Conservation (phyloP, 2,797 vertebrate species). For the Gambelia wislizenii region DNA sequence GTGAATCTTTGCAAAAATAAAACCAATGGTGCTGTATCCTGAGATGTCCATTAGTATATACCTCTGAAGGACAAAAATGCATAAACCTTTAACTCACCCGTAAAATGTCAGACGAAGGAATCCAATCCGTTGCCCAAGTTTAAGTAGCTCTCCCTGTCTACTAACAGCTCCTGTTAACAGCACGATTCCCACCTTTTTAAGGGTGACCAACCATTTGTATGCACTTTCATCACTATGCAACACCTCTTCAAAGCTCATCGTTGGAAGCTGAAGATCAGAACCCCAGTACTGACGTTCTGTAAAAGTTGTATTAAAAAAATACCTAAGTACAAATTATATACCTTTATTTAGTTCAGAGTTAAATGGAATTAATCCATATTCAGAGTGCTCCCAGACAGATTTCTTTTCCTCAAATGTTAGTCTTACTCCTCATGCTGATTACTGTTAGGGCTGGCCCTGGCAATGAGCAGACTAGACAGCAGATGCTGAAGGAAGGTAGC, state of each 20-base stretch:
- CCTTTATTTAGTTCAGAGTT: background rate
- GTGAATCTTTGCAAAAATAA: background rate
- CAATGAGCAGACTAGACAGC: background rate
- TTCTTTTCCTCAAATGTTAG: background rate
- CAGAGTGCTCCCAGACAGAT: background rate
- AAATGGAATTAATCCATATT: background rate
- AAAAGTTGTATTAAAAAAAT: slow-evolving; percentile 40
- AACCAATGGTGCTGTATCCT: background rate
- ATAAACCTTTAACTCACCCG: slow-evolving; percentile 81
- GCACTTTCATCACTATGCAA: slow-evolving; percentile 84
- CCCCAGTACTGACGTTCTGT: slow-evolving; percentile 89
- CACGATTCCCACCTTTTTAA: slow-evolving; percentile 89
- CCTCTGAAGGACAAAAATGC: slow-evolving; percentile 8
- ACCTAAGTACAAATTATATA: no score
- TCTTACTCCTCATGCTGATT: background rate
- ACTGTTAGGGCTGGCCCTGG: background rate
- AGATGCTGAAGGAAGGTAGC: background rate
- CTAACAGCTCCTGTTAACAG: slow-evolving; percentile 87
- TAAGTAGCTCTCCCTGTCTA: slow-evolving; percentile 85
- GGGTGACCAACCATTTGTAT: slow-evolving; percentile 86
- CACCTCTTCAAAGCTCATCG: slow-evolving; percentile 87
- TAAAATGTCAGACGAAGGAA: slow-evolving; percentile 94
- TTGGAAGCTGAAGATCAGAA: slow-evolving; percentile 85
- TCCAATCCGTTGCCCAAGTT: slow-evolving; percentile 90
- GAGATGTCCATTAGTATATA: background rate